Evolutionary conservation across 2,113 vertebrate species (phyloP), one percentile per base, ranked within the genome.

Genomic region (Apistogramma diplotaenia): DNA sequence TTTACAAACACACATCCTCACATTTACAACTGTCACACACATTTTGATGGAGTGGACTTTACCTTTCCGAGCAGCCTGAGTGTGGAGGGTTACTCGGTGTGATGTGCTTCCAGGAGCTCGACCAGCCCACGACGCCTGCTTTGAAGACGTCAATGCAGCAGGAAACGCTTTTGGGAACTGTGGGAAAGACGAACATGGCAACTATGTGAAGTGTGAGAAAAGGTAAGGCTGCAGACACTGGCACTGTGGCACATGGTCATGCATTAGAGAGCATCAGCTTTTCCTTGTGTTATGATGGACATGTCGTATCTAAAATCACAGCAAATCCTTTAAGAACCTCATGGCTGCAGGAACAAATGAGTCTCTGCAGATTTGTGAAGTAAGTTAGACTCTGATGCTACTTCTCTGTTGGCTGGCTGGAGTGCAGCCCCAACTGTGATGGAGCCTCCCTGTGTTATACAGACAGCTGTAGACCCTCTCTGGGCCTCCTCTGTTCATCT

Each of bases 151-250:
- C 89, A 99, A 99, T 65, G 96, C 96, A 2, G 96, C 96, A 0
- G 97, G 98, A 2, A 97, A 98, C 15, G 94, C 95, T 43, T 97
- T 96, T 0, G 97, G 97, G 21, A 98, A 99, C 94, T 99, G 98
- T 0, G 98, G 97, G 29, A 96, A 94, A 74, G 96, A 97, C 57
- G 87, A 89, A 19, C 87, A 94, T 1, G 96, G 97, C 7, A 92
- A 91, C 90, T 98, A 95, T 1, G 84, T 96, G 84, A 97, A 96
- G 40, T 99, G 97, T 25, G 89, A 92, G 3, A 95, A 94, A 89
- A 97, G 94, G 98, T 98, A 78, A 78, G 21, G 11, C 11, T 76
- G 9, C 6, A 5, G 13, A 37, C 1, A 5, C 9, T 29, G 35
- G 51, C 49, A 35, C 29, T 13, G 11, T 33, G 33, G 33, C 33